Percentiles rank a stretch among this genome's conserved stretches.
These are phyloP conservation scores for Carassius carassius DNA, from an alignment of 2,113 vertebrate species.

Conservation along the genomic window DNA sequence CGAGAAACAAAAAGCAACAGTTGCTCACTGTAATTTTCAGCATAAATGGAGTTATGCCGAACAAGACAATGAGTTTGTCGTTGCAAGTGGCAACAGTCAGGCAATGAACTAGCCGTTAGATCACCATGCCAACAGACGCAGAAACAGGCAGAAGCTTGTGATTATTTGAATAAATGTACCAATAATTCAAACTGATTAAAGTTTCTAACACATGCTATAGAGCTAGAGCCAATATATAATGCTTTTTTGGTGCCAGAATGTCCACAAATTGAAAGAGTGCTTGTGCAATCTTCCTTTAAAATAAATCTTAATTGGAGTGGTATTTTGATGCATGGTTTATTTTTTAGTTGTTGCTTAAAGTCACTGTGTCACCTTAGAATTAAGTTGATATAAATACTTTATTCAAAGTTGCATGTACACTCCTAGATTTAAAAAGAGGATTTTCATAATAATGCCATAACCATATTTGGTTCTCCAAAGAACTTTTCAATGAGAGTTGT, in stretches of 20 bases:
- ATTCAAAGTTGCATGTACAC: background rate
- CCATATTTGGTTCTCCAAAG: too few species aligned
- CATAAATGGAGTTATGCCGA: conserved; percentile 7
- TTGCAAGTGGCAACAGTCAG: background rate
- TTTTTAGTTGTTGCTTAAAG: background rate
- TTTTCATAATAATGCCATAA: too few species aligned
- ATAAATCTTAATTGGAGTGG: background rate
- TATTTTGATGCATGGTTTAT: background rate
- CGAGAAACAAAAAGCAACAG: background rate
- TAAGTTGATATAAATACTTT: background rate
- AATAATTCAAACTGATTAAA: background rate
- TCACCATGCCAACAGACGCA: background rate
- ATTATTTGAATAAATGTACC: background rate
- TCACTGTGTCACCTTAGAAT: background rate
- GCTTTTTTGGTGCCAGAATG: too few species aligned
- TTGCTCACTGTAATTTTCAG: background rate
- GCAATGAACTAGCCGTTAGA: background rate
- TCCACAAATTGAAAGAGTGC: too few species aligned
- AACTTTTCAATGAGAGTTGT: too few species aligned
- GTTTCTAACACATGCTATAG: background rate
- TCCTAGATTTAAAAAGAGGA: too few species aligned
- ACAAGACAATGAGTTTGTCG: background rate
- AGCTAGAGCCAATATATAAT: too few species aligned
- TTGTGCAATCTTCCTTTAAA: too few species aligned
- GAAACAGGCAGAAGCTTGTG: background rate